A percentile compares a stretch with the other conserved stretches of the same genome.
Evolutionary conservation across 1,140 invertebrate genomes (phyloP).

Genomic region (Leptopilina clavipes): DNA sequence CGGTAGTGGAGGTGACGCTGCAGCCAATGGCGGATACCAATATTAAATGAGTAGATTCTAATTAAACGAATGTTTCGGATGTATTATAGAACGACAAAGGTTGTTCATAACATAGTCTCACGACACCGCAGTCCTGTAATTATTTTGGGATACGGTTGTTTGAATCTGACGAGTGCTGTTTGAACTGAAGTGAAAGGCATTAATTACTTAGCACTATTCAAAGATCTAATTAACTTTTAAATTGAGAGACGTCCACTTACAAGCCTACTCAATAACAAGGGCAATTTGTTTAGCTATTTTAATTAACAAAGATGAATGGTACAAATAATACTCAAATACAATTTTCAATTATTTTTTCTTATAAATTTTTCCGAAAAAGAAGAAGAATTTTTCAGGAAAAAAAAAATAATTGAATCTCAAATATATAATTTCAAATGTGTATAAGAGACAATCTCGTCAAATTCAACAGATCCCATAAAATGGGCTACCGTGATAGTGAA

Average conservation of each 20-base stretch:
- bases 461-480: conserved; percentile 22
- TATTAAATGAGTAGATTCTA: conserved; percentile 61
- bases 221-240: not conserved
- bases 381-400: not conserved
- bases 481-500: conserved; percentile 52
- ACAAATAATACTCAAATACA: no score
- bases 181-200: not conserved
- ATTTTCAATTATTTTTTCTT: no score
- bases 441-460: conserved; percentile 1
- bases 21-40: conserved; percentile 71
- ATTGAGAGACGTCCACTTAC: not conserved
- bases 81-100: conserved; percentile 44
- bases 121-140: not conserved
- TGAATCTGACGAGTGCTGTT: conserved; percentile 12
- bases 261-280: no score
- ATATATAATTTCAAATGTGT: not conserved
- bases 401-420: not conserved
- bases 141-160: not conserved
- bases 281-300: no score
- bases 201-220: not conserved
- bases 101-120: not conserved
- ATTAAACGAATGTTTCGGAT: conserved; percentile 44
- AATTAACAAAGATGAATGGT: no score
- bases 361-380: not conserved
- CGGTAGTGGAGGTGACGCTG: conserved; percentile 69